These are phyloP conservation scores for Poeciliopsis infans DNA, from an alignment of 2,797 vertebrate genomes.

Conservation along the genomic window DNA sequence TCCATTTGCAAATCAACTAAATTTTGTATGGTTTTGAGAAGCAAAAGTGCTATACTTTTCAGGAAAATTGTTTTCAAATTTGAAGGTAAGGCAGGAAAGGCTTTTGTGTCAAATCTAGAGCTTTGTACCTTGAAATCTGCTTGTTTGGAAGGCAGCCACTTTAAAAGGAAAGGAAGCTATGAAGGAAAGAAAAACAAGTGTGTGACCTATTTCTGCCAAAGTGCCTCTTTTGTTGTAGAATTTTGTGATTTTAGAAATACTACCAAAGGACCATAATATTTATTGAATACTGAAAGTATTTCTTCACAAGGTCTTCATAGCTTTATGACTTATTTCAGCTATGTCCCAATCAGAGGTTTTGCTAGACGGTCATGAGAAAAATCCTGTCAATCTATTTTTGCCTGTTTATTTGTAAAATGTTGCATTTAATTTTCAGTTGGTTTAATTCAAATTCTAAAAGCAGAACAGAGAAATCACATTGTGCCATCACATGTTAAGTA, in stretches of 20 bases:
- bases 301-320: neutral
- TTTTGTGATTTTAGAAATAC: neutral
- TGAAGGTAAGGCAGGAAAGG: neutral
- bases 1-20: neutral
- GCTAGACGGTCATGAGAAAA: too few species aligned
- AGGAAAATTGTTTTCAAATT: neutral
- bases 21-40: neutral
- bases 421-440: too few species aligned
- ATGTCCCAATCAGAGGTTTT: neutral
- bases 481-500: too few species aligned
- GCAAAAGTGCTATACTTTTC: neutral
- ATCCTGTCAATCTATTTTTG: too few species aligned
- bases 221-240: neutral
- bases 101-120: neutral
- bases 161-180: neutral
- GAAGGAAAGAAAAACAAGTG: neutral
- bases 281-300: neutral
- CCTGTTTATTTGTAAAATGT: too few species aligned
- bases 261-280: neutral
- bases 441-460: too few species aligned
- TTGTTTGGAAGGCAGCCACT: neutral
- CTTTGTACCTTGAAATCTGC: neutral
- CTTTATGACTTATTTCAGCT: neutral
- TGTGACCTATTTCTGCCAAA: neutral
- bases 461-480: too few species aligned